phyloP scores from a whole-genome alignment of 64 coral and sea anemone genomes.

The Montipora efflorescens region DNA sequence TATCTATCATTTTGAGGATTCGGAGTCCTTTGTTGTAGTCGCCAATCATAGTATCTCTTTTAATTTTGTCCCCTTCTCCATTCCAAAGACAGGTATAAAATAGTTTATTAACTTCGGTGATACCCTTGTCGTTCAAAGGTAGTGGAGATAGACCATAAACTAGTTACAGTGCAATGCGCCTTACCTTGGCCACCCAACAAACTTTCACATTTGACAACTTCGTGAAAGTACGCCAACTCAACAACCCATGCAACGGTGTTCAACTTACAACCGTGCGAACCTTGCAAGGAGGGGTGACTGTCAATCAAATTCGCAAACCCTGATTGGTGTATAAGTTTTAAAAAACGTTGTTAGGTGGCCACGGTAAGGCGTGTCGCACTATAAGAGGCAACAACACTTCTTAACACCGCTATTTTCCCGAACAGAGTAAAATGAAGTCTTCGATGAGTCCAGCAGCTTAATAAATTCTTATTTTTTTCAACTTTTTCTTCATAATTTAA shows the following conservation, averaged over 20 bases:
- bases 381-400: background rate
- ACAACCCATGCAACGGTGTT: too few species aligned
- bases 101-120: background rate
- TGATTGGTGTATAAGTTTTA: too few species aligned
- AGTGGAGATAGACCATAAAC: background rate
- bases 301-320: too few species aligned
- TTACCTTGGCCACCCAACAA: too few species aligned
- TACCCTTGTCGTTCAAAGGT: background rate
- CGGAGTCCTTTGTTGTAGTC: background rate
- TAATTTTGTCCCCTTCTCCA: slow-evolving; percentile 1
- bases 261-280: too few species aligned
- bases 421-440: background rate
- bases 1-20: too few species aligned
- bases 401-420: slow-evolving; percentile 23
- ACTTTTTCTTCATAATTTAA: background rate
- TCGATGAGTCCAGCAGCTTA: background rate
- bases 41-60: slow-evolving; percentile 1
- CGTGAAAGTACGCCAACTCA: too few species aligned
- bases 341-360: too few species aligned
- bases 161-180: background rate
- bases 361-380: too few species aligned
- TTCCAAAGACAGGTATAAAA: slow-evolving; percentile 19
- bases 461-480: background rate
- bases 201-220: too few species aligned
- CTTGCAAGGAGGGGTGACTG: too few species aligned